Evolutionary conservation across 2,113 vertebrate genomes (phyloP).

Genomic region (Mobula birostris): DNA sequence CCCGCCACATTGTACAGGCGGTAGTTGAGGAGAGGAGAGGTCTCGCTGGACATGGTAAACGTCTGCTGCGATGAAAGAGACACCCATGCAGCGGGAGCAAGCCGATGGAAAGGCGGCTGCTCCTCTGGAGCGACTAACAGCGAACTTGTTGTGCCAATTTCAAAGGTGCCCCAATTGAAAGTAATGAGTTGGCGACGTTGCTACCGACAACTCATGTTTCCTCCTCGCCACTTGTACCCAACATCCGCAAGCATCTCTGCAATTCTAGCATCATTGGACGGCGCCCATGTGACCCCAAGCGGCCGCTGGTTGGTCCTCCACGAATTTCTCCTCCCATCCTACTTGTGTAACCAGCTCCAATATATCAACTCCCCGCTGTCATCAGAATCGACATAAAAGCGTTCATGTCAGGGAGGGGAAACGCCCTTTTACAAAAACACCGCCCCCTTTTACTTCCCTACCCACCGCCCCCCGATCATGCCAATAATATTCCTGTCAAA

Average conservation of each 20-base stretch:
- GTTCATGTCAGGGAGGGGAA: neutral
- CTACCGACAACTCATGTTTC: neutral
- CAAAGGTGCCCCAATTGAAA: neutral
- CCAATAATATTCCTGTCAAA: too few relatives aligned
- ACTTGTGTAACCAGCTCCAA: neutral
- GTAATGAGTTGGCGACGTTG: neutral
- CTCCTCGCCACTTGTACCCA: neutral
- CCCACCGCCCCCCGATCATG: too few relatives aligned
- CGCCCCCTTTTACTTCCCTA: neutral
- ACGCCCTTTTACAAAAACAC: neutral
- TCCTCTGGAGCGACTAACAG: neutral
- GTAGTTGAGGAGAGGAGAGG: slow-evolving; percentile 67
- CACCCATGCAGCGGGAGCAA: neutral
- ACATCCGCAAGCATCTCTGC: neutral
- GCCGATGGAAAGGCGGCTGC: neutral
- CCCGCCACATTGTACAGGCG: slow-evolving; percentile 55
- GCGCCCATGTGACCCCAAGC: neutral
- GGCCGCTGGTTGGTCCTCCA: neutral
- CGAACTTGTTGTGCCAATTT: neutral
- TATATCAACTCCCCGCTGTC: neutral
- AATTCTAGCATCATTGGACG: neutral
- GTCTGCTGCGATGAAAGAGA: neutral
- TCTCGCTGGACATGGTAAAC: slow-evolving; percentile 70
- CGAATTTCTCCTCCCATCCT: neutral
- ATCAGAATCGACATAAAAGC: too few relatives aligned